Evolutionary conservation across 2,888 invertebrate genomes (phyloP).

Genomic region (Lampropteryx suffumata): DNA sequence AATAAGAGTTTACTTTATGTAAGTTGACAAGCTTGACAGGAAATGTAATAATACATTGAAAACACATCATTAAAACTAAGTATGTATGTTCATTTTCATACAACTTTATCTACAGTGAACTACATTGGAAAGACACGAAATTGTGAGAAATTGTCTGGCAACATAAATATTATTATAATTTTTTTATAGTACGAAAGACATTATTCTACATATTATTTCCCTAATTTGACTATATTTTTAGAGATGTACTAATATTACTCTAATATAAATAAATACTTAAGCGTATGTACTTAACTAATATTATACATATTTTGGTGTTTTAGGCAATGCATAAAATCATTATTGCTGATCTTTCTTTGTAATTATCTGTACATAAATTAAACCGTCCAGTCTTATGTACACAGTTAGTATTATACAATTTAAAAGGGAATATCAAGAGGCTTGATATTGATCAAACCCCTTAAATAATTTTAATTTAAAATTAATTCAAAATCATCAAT

Average conservation of each 20-base stretch:
- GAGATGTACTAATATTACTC: constrained; percentile 30
- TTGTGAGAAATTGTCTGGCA: constrained; percentile 1
- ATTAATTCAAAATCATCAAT: too few relatives aligned
- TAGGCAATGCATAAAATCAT: constrained; percentile 38
- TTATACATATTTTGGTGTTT: constrained; percentile 45
- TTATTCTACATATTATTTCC: constrained; percentile 11
- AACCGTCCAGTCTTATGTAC: constrained; percentile 44
- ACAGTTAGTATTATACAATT: constrained; percentile 34
- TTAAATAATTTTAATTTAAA: too few relatives aligned
- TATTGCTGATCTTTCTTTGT: constrained; percentile 41
- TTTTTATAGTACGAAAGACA: constrained; percentile 8
- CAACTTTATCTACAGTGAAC: not conserved
- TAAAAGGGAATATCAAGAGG: constrained; percentile 18
- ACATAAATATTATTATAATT: constrained; percentile 5
- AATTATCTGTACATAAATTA: constrained; percentile 29
- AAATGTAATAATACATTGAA: too few relatives aligned
- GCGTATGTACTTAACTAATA: constrained; percentile 31
- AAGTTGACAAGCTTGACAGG: too few relatives aligned
- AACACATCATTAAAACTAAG: too few relatives aligned
- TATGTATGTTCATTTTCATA: not conserved
- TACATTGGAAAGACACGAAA: not conserved
- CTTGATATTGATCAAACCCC: too few relatives aligned
- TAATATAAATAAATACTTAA: constrained; percentile 31
- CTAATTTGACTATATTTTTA: constrained; percentile 24
- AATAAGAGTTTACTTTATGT: too few relatives aligned